A percentile compares a stretch with the other conserved stretches of the same genome.
Conservation (phyloP, 2,797 vertebrate genomes). For the Tangara arthus region DNA sequence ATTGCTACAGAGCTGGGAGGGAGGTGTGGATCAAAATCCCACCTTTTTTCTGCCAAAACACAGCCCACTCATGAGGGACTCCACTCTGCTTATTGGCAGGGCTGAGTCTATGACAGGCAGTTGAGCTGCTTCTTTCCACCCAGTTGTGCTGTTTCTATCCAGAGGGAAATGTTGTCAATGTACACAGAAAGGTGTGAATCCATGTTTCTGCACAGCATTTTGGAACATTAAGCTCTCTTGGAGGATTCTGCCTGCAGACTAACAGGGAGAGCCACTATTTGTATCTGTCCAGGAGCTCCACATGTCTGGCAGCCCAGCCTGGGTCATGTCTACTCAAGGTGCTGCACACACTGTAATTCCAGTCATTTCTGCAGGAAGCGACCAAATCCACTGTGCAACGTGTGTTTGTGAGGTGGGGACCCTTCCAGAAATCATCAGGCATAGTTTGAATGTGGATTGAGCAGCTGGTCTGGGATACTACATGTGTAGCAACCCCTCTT, state of each 20-base stretch:
- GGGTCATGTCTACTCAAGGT: neutral
- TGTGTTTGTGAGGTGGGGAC: neutral
- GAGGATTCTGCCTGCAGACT: neutral
- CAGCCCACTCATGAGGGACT: neutral
- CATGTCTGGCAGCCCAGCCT: neutral
- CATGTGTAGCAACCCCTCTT: fast-evolving
- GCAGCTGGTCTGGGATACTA: neutral
- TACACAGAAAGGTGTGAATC: neutral
- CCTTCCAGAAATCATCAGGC: neutral
- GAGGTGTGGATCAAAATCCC: neutral
- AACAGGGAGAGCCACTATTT: neutral
- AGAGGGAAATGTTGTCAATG: neutral
- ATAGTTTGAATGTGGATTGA: neutral
- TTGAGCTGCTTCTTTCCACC: neutral
- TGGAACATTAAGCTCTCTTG: neutral
- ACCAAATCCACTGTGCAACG: fast-evolving
- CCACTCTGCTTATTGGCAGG: neutral
- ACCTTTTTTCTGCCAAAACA: neutral
- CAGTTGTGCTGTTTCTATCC: neutral
- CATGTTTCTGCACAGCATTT: neutral
- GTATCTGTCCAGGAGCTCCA: neutral
- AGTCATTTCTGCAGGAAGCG: neutral
- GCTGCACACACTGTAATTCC: neutral
- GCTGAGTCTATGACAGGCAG: neutral
- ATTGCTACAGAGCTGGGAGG: neutral